Conservation (phyloP, 1,140 invertebrate species). For the Drosophila sturtevanti region DNA sequence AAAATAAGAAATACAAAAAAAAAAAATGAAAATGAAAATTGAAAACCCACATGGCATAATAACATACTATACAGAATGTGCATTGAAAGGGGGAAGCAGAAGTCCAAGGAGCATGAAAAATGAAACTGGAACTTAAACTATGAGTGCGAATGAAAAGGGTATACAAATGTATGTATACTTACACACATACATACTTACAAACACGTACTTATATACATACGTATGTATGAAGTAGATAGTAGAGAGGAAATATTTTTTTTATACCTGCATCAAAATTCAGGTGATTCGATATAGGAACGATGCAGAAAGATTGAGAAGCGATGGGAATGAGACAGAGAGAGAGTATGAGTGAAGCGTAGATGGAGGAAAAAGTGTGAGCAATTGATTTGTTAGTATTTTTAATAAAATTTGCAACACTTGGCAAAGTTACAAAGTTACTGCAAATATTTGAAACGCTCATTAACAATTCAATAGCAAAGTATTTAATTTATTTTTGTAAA, state of each 20-base stretch:
- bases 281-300: neutral
- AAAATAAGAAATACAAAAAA: neutral
- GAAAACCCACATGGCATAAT: constrained; percentile 35
- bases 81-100: neutral
- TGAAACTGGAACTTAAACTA: neutral
- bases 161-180: neutral
- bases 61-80: neutral
- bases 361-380: neutral
- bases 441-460: neutral
- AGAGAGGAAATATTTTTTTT: neutral
- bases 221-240: neutral
- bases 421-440: neutral
- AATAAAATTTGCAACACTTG: neutral
- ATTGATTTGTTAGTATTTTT: neutral
- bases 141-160: constrained; percentile 9
- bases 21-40: constrained; percentile 29
- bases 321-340: neutral
- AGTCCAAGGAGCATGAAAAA: neutral
- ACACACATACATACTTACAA: neutral
- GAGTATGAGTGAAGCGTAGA: neutral
- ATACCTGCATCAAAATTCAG: constrained; percentile 3
- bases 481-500: no score
- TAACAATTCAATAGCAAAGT: no score
- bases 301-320: neutral
- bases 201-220: neutral